These are phyloP conservation scores for Vimba vimba DNA, from an alignment of 2,113 vertebrate species.

Conservation along the genomic window DNA sequence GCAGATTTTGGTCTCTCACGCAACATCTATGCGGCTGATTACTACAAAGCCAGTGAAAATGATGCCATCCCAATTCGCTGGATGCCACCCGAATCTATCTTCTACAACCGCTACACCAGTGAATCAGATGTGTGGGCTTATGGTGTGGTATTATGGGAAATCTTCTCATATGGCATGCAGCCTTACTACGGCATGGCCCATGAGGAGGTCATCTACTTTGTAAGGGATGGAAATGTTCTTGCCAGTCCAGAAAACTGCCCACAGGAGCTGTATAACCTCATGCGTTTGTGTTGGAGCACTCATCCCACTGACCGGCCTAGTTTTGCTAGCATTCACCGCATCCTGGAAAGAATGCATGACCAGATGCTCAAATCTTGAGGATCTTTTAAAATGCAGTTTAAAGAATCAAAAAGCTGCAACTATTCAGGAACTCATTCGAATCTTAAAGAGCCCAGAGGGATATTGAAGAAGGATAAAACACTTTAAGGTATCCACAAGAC, in stretches of 20 bases:
- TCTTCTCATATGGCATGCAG: slow-evolving; percentile 96
- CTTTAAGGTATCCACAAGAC: not conserved
- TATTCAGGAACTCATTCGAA: not conserved
- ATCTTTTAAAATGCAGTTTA: not conserved
- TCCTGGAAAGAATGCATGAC: slow-evolving; percentile 92
- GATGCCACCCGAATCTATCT: slow-evolving; percentile 99
- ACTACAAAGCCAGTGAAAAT: slow-evolving; percentile 97
- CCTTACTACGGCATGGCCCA: slow-evolving; percentile 98
- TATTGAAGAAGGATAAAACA: not conserved
- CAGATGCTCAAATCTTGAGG: slow-evolving; percentile 66
- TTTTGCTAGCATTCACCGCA: slow-evolving; percentile 91
- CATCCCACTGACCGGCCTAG: slow-evolving; percentile 87
- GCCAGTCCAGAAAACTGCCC: slow-evolving; percentile 91
- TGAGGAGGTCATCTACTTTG: slow-evolving; percentile 97
- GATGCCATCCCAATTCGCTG: slow-evolving; percentile 97
- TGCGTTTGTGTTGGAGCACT: slow-evolving; percentile 96
- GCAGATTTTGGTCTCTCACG: slow-evolving; percentile 96
- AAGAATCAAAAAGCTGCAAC: not conserved
- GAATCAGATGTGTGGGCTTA: slow-evolving; percentile 99
- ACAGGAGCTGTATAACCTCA: slow-evolving; percentile 92
- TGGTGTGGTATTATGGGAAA: slow-evolving; percentile 96
- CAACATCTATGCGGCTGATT: slow-evolving; percentile 97
- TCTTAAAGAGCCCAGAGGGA: not conserved
- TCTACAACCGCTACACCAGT: slow-evolving; percentile 97
- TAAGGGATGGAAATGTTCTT: slow-evolving; percentile 93